Conservation (phyloP, 1,140 invertebrate genomes). For the Trichoplusia ni region DNA sequence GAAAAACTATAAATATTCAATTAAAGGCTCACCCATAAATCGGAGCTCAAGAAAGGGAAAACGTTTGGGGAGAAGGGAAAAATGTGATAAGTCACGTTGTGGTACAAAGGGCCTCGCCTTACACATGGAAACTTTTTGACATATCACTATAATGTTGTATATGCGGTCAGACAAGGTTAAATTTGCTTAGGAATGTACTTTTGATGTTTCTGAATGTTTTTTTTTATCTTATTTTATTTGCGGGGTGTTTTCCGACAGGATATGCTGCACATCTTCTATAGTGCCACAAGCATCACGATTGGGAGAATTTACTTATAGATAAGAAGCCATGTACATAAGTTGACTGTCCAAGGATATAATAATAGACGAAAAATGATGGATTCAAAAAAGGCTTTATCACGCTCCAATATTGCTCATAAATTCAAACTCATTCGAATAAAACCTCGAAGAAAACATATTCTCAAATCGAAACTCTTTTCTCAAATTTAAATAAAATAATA, state of each 20-base stretch:
- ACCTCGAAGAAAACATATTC: no score
- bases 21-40: slow-evolving; percentile 27
- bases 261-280: no score
- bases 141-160: slow-evolving; percentile 16
- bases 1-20: slow-evolving; percentile 31
- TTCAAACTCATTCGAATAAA: slow-evolving; percentile 3
- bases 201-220: not conserved
- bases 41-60: slow-evolving; percentile 24
- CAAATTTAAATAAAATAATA: not conserved
- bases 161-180: not conserved
- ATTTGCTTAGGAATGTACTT: not conserved
- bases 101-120: not conserved
- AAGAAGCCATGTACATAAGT: no score
- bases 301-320: no score
- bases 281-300: no score
- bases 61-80: slow-evolving; percentile 10
- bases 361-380: no score
- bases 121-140: slow-evolving; percentile 21
- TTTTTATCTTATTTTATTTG: no score
- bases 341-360: no score
- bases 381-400: no score
- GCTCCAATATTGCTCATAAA: not conserved
- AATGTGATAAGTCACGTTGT: slow-evolving; percentile 33
- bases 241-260: no score
- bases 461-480: slow-evolving; percentile 8